A percentile compares a stretch with the other conserved stretches of the same genome.
phyloP scores from a whole-genome alignment of 1,140 invertebrate species.

The Drosophila ohnishii region DNA sequence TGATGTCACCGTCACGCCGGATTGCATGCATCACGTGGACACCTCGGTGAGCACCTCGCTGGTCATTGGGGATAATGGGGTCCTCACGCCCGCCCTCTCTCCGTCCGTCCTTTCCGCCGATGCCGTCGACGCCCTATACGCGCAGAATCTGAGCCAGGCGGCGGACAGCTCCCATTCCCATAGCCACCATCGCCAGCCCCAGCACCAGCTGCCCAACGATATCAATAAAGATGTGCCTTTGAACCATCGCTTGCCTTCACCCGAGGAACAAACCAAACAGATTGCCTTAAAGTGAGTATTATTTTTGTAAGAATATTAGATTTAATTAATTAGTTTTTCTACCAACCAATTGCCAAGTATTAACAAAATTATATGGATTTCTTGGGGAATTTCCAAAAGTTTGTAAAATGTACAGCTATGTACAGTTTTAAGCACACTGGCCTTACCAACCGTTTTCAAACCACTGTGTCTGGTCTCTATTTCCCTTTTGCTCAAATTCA shows the following conservation, averaged over 20 bases:
- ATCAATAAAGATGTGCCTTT: constrained; percentile 87
- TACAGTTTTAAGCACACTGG: constrained; percentile 2
- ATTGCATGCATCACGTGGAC: constrained; percentile 86
- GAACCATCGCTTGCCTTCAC: constrained; percentile 91
- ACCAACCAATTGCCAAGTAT: background rate
- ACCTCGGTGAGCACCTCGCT: constrained; percentile 79
- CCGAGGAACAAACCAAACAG: constrained; percentile 91
- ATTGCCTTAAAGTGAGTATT: constrained; percentile 89
- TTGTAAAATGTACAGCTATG: background rate
- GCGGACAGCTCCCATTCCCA: constrained; percentile 61
- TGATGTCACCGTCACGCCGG: constrained; percentile 90
- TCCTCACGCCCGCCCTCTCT: constrained; percentile 77
- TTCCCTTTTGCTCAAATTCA: constrained; percentile 34
- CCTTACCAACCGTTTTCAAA: constrained; percentile 31
- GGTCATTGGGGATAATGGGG: constrained; percentile 76
- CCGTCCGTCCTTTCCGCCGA: constrained; percentile 82
- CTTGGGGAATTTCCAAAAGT: background rate
- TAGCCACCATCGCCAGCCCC: constrained; percentile 54
- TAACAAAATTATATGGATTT: background rate
- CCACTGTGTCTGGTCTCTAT: background rate
- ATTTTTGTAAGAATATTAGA: background rate
- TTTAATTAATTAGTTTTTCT: background rate
- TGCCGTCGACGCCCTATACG: constrained; percentile 73
- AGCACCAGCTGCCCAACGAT: constrained; percentile 74
- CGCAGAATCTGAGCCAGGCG: constrained; percentile 72